phyloP scores from a whole-genome alignment of 2,797 vertebrate species.

The Sciurus carolinensis region DNA sequence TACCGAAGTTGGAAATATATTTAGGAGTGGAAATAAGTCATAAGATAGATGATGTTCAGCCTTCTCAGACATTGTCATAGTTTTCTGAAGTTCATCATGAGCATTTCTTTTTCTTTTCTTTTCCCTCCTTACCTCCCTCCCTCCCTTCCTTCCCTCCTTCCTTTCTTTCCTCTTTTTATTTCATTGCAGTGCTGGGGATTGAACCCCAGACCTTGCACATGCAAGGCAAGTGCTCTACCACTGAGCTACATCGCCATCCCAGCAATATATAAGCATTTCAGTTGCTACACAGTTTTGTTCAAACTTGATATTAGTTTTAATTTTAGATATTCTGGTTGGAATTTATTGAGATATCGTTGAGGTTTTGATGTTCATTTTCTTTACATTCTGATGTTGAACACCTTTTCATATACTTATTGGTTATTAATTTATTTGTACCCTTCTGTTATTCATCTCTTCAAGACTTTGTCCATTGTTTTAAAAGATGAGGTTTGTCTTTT shows the following conservation, averaged over 20 bases:
- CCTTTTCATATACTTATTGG: background rate
- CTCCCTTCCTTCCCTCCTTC: too few relatives aligned
- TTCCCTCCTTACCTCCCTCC: too few relatives aligned
- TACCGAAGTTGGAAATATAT: background rate
- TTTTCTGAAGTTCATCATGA: background rate
- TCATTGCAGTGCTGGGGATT: background rate
- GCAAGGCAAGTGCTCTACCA: background rate
- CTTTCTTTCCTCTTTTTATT: background rate
- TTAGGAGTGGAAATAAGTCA: background rate
- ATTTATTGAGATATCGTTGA: background rate
- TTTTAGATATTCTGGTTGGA: slow-evolving; percentile 5
- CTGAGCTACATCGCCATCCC: background rate
- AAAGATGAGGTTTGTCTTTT: background rate
- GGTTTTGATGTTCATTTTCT: background rate
- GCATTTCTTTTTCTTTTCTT: background rate
- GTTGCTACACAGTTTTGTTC: background rate
- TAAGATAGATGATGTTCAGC: background rate
- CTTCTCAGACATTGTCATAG: background rate
- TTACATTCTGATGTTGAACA: background rate
- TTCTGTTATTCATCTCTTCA: background rate
- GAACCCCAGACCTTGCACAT: background rate
- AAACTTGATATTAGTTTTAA: background rate
- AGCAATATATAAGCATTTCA: background rate
- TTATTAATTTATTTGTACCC: background rate
- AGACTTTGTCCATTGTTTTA: background rate